A percentile compares a stretch with the other conserved stretches of the same genome.
phyloP scores from a whole-genome alignment of 2,888 invertebrate genomes.

The Zhengitettix transpicula region DNA sequence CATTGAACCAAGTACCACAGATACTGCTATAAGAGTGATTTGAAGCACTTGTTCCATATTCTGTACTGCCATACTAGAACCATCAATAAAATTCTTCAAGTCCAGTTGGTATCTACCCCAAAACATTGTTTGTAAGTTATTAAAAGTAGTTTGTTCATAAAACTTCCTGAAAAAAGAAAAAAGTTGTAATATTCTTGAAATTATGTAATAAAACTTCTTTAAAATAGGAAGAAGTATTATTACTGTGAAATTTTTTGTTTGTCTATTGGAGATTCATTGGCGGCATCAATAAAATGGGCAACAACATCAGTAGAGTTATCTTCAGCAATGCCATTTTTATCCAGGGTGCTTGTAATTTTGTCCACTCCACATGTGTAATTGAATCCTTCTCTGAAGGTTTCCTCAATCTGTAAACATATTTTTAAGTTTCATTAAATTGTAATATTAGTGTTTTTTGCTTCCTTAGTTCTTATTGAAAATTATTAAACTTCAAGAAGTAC shows the following conservation, averaged over 20 bases:
- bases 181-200: neutral
- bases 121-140: neutral
- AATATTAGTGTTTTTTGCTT: no score
- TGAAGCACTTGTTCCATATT: constrained; percentile 12
- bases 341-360: constrained; percentile 28
- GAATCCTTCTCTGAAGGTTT: constrained; percentile 25
- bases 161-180: neutral
- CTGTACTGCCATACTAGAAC: neutral
- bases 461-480: no score
- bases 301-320: constrained; percentile 31
- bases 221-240: constrained; percentile 7
- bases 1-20: constrained; percentile 33
- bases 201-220: neutral
- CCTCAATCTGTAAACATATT: neutral
- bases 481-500: no score
- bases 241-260: constrained; percentile 34
- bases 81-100: neutral
- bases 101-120: neutral
- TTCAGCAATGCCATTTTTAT: constrained; percentile 24
- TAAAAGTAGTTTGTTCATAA: neutral
- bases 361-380: constrained; percentile 40
- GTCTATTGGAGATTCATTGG: constrained; percentile 29
- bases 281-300: constrained; percentile 39
- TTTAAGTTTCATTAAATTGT: no score
- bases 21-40: constrained; percentile 34